Evolutionary conservation across 37 sponge, comb jelly and placozoan genomes (phyloP), one percentile per base, ranked within the genome.

Genomic region (Cladorhizidae sp.): DNA sequence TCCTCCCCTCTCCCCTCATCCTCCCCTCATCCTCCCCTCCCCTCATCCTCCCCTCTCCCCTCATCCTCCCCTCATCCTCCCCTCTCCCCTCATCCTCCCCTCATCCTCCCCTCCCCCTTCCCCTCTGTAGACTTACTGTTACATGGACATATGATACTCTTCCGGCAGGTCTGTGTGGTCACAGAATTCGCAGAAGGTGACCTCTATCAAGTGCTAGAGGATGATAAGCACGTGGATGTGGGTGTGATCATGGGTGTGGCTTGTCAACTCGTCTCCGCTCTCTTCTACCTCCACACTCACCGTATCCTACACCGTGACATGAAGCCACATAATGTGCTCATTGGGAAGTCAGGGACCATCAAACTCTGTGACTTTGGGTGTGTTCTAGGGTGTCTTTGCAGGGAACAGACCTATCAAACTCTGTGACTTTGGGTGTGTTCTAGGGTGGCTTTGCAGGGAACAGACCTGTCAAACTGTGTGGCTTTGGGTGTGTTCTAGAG

Each of bases 301-400:
- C 86, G 95, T 18, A 97, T 97, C 70, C 85, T 97, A 0, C 97
- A 97, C 70, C 73, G 97, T 18, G 97, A 97, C 84, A 97, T 97
- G 95, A 97, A 97, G 68, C 97, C 97, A n/a, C 97, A 97, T 74
- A 97, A 97, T 71, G 89, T 97, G 15, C 89, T 97, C 40, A 59
- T 97, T n/a, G 93, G 92, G 26, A 91, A 91, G 42, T 86, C 80
- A 49, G 95, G 97, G 32, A 32, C 56, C 2, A 73, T 93, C 33
- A 97, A 97, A 43, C 87, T 97, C 28, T 97, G 97, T 80, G 97
- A 97, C 67, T 97, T 97, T 84, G 97, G 97, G 89, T 89, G 74
- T 54, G 78, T 64, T 57, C 64, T n/a, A 18, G 11, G 15, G 54
- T 52, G 54, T 52, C 54, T 52, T 52, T 18, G 54, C 54, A 52